phyloP scores from a whole-genome alignment of 2,888 invertebrate species.

The Archips crataeganus region DNA sequence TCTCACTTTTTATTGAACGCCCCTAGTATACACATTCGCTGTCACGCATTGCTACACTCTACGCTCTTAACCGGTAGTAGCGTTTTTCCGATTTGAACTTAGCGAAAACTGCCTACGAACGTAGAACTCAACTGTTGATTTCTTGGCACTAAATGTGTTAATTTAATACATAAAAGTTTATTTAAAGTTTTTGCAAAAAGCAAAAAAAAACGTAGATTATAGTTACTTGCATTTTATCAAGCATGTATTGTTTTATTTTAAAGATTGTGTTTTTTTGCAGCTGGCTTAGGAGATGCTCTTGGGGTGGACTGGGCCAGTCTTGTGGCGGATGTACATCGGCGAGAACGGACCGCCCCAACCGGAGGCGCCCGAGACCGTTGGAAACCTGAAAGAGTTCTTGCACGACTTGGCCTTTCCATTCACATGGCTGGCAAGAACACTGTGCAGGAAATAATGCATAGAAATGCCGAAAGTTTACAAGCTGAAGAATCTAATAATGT shows the following conservation, averaged over 20 bases:
- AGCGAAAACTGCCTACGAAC: too few species aligned
- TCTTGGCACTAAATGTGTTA: too few species aligned
- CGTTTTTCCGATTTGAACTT: too few species aligned
- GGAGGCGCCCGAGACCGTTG: constrained; percentile 91
- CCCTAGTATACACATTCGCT: too few species aligned
- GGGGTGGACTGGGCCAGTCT: constrained; percentile 98
- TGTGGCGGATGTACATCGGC: constrained; percentile 90
- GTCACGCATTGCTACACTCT: too few species aligned
- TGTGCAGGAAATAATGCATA: constrained; percentile 70
- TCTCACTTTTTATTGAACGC: too few species aligned
- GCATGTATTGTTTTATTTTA: background rate
- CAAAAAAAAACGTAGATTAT: too few species aligned
- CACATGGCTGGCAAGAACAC: constrained; percentile 89
- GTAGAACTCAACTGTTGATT: too few species aligned
- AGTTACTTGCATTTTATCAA: too few species aligned
- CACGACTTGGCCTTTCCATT: constrained; percentile 92
- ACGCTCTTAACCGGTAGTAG: too few species aligned
- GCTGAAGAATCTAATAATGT: constrained; percentile 55
- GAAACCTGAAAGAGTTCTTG: constrained; percentile 92
- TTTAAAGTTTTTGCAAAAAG: too few species aligned
- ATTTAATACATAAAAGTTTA: background rate
- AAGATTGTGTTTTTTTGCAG: constrained; percentile 53
- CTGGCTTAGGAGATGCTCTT: constrained; percentile 94
- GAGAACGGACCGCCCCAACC: constrained; percentile 79
- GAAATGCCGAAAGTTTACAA: constrained; percentile 63